Evolutionary conservation across 2,113 vertebrate species (phyloP).

Genomic region (Geococcyx californianus): DNA sequence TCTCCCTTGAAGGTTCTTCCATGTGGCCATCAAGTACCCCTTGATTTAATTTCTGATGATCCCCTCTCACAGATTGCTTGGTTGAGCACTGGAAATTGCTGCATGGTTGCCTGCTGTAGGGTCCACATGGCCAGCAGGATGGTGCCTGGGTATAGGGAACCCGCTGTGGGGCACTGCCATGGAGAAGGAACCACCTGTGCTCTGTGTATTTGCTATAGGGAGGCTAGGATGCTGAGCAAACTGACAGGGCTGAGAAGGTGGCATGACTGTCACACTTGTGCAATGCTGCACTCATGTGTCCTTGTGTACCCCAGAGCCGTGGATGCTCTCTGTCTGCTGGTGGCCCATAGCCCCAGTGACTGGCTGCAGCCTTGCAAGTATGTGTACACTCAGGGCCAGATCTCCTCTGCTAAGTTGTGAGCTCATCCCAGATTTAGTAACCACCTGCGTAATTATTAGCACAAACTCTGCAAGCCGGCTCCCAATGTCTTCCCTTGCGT

Average conservation of each 20-base stretch:
- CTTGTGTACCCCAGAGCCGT: accelerated
- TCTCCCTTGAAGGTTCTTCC: background rate
- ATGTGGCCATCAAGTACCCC: background rate
- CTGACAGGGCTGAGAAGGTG: background rate
- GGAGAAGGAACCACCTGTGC: background rate
- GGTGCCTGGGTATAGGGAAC: background rate
- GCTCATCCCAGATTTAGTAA: slow-evolving; percentile 7
- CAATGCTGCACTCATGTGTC: accelerated
- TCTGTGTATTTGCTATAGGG: background rate
- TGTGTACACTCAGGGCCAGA: accelerated
- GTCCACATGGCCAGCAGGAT: accelerated
- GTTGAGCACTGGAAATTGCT: background rate
- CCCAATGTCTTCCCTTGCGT: accelerated
- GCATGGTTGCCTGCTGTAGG: accelerated
- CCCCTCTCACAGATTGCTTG: background rate
- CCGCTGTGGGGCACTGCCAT: background rate
- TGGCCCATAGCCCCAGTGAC: background rate
- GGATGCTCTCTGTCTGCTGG: accelerated
- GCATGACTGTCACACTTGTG: accelerated
- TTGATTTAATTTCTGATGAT: background rate
- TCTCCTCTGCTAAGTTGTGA: background rate
- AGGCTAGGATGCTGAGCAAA: background rate
- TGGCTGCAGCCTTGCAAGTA: background rate
- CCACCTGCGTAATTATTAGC: background rate
- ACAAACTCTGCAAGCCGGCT: background rate